phyloP scores from a whole-genome alignment of 2,797 vertebrate species.

The Sciaenops ocellatus region DNA sequence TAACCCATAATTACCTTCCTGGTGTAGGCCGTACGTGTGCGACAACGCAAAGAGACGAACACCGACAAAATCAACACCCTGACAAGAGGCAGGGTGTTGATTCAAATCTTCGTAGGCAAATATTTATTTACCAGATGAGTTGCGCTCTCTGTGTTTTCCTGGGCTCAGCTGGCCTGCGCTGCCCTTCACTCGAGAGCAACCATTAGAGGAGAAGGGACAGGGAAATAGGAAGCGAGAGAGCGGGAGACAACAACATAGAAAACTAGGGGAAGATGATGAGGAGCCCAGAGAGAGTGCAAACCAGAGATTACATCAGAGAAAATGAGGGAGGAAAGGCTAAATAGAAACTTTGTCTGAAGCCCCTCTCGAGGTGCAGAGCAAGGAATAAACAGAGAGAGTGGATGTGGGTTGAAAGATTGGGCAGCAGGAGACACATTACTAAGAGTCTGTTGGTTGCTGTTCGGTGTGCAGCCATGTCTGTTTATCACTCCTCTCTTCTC shows the following conservation, averaged over 20 bases:
- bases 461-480: conserved; percentile 65
- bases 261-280: conserved; percentile 46
- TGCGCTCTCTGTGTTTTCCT: conserved; percentile 61
- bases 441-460: conserved; percentile 51
- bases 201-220: conserved; percentile 54
- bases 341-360: conserved; percentile 63
- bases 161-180: conserved; percentile 70
- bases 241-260: conserved; percentile 20
- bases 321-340: conserved; percentile 65
- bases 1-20: conserved; percentile 18
- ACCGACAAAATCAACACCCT: conserved; percentile 50
- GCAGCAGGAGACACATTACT: conserved; percentile 68
- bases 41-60: conserved; percentile 2
- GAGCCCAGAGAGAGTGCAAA: conserved; percentile 49
- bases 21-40: background rate
- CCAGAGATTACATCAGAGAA: conserved; percentile 65
- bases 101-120: conserved; percentile 78
- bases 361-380: conserved; percentile 40
- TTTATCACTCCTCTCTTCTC: conserved; percentile 61
- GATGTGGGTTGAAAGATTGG: conserved; percentile 67
- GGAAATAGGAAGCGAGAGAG: conserved; percentile 16
- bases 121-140: conserved; percentile 79
- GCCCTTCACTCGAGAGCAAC: conserved; percentile 76
- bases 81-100: conserved; percentile 67
- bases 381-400: conserved; percentile 57